Base-by-base conservation (phyloP, 2,888 invertebrate genomes). In the Aphodius sticticus region DNA sequence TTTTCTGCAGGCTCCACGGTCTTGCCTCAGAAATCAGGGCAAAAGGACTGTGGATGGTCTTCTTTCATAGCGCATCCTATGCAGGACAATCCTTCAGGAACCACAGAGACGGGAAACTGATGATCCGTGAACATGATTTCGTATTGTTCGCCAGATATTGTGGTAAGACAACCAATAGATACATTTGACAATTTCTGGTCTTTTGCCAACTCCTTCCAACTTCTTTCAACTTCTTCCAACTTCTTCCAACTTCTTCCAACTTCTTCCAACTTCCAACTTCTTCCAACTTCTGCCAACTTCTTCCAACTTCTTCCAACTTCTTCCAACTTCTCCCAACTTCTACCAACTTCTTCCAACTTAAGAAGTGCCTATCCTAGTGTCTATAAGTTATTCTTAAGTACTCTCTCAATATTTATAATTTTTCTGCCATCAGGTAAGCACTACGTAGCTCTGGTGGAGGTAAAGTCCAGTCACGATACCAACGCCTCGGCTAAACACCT, bases 51-150 rank as follows among this genome's bases (percentile, higher is more conserved):
- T 89, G 88, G 88, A 82, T 87, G 81, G 84, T 84, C 37, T 88
- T 87, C 80, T 88, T 88, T 78, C 88, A 89, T 79, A 87, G 86
- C 16, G 85, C 87, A 7, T 84, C 84, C 70, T 89, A 89, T 53
- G 88, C 86, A 0, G 88, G 88, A 16, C 84, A 85, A 74, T 88
- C 88, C 7, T 85, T 83, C 78, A 83, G 87, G 36, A 88, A 87
- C 78, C 86, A 86, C 69, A 83, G 88, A 79, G 82, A 86, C 71
- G 88, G 88, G 72, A 87, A 86, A 81, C 82, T 89, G 6, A 88
- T 88, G 85, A 87, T 87, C 53, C 81, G 88, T 70, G 88, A 89
- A 82, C 88, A 88, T 79, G 88, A 88, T 80, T 88, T 87, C 81
- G 88, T 89, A 6, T 84, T 87, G 15, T 88, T 88, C 81, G 85